Percentiles rank a stretch among this genome's conserved stretches.
These are phyloP conservation scores for Carollia perspicillata DNA, from an alignment of 2,113 vertebrate genomes.

Conservation along the genomic window DNA sequence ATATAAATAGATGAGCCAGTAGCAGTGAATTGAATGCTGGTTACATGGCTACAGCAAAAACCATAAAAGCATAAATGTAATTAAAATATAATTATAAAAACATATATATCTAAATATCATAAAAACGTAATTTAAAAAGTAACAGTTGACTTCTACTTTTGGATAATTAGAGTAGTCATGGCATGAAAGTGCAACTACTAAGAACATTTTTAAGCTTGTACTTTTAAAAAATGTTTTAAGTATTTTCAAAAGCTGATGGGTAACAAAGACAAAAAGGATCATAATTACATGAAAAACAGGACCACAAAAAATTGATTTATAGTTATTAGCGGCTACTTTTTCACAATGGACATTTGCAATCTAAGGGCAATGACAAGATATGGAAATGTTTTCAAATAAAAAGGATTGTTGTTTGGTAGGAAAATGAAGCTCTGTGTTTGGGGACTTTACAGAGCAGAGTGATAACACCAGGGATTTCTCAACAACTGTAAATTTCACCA, in stretches of 20 bases:
- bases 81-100: not conserved
- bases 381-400: not conserved
- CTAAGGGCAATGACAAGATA: not conserved
- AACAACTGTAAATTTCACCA: not conserved
- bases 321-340: not conserved
- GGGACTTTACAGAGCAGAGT: not conserved
- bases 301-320: not conserved
- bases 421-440: not conserved
- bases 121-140: not conserved
- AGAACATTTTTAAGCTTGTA: not conserved
- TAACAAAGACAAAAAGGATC: not conserved
- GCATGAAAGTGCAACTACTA: not conserved
- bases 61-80: not conserved
- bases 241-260: not conserved
- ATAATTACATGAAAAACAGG: not conserved
- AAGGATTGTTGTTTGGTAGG: not conserved
- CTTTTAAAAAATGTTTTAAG: not conserved
- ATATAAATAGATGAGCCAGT: not conserved
- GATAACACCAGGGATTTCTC: not conserved
- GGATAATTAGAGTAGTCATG: not conserved
- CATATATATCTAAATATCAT: not conserved
- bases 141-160: not conserved
- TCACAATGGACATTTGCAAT: not conserved
- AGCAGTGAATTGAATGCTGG: not conserved
- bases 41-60: not conserved